These are phyloP conservation scores for Sturmia bella DNA, from an alignment of 2,888 invertebrate genomes.

Conservation along the genomic window DNA sequence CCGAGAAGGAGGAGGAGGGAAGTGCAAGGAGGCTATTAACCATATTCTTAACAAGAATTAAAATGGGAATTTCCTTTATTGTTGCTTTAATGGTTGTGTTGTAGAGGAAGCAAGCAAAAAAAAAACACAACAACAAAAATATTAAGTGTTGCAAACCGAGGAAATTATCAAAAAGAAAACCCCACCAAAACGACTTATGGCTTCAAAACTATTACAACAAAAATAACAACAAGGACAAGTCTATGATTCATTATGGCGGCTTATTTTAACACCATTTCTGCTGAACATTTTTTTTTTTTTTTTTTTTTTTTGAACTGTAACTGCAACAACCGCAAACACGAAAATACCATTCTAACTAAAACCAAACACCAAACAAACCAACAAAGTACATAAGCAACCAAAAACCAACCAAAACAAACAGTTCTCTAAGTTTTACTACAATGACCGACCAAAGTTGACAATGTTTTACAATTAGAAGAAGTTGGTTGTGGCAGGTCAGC, in stretches of 20 bases:
- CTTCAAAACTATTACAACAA: neutral
- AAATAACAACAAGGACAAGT: slow-evolving; percentile 23
- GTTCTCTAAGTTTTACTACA: slow-evolving; percentile 1
- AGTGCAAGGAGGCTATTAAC: slow-evolving; percentile 35
- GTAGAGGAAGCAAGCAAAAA: neutral
- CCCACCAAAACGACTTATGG: slow-evolving; percentile 43
- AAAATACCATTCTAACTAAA: slow-evolving; percentile 10
- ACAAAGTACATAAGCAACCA: neutral
- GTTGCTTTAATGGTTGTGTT: slow-evolving; percentile 29
- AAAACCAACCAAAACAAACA: neutral
- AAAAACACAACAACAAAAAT: slow-evolving; percentile 5
- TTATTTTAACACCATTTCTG: slow-evolving; percentile 19
- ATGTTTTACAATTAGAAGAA: slow-evolving; percentile 50
- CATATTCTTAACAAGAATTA: slow-evolving; percentile 52
- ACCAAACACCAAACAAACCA: neutral
- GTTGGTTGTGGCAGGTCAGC: slow-evolving; percentile 28
- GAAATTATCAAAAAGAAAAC: slow-evolving; percentile 16
- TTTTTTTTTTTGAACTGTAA: neutral
- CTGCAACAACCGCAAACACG: slow-evolving; percentile 27
- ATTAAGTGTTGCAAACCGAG: slow-evolving; percentile 37
- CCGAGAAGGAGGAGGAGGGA: neutral
- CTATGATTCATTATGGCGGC: slow-evolving; percentile 14
- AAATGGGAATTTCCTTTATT: slow-evolving; percentile 53
- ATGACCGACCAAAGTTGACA: slow-evolving; percentile 30
- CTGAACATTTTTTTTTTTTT: no score